Percentiles rank a stretch among this genome's conserved stretches.
Conservation (phyloP, 2,888 invertebrate genomes). For the Zaprionus obscuricornis region DNA sequence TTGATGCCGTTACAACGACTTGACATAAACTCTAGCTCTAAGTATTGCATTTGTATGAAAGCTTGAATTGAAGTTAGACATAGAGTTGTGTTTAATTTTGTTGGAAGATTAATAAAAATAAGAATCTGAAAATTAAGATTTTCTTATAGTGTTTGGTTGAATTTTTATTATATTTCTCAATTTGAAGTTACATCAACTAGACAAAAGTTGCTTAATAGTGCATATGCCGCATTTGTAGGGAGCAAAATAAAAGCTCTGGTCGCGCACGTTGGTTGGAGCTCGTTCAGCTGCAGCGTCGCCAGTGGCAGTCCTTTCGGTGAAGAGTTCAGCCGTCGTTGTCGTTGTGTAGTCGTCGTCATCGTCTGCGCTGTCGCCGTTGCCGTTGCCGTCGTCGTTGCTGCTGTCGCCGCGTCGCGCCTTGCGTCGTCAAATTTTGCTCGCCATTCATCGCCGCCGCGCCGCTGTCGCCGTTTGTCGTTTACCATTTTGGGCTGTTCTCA, state of each 20-base stretch:
- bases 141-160: too few species aligned
- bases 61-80: too few species aligned
- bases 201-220: too few species aligned
- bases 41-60: too few species aligned
- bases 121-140: too few species aligned
- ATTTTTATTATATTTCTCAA: too few species aligned
- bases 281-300: slow-evolving; percentile 62
- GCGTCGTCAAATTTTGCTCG: too few species aligned
- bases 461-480: slow-evolving; percentile 29
- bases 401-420: slow-evolving; percentile 19
- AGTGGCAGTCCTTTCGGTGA: slow-evolving; percentile 77
- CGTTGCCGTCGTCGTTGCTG: slow-evolving; percentile 29
- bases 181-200: too few species aligned
- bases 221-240: slow-evolving; percentile 14
- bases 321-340: slow-evolving; percentile 66
- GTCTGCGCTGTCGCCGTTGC: slow-evolving; percentile 34
- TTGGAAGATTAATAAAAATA: too few species aligned
- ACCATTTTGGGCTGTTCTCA: slow-evolving; percentile 32
- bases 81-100: too few species aligned
- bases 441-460: slow-evolving; percentile 30
- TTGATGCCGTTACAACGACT: slow-evolving; percentile 14
- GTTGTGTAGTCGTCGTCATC: slow-evolving; percentile 24
- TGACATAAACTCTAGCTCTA: slow-evolving; percentile 2
- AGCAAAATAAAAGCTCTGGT: slow-evolving; percentile 44
- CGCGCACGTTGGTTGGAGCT: slow-evolving; percentile 41